phyloP scores from a whole-genome alignment of 1,140 invertebrate species.

The Chelonus insularis region DNA sequence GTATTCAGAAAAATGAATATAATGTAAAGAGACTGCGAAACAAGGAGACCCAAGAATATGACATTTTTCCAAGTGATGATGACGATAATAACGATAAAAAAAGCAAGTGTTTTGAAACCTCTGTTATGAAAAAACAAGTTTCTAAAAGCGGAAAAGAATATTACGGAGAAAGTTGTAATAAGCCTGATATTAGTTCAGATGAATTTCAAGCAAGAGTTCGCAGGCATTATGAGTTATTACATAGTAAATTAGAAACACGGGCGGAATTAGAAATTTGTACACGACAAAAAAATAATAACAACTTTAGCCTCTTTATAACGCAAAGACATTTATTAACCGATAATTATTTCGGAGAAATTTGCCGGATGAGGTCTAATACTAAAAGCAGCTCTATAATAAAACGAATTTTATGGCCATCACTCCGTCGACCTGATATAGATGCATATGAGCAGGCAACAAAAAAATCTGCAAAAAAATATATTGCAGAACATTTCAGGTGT shows the following conservation, averaged over 20 bases:
- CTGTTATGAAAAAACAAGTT: neutral
- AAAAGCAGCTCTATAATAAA: neutral
- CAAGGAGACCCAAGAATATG: too few relatives aligned
- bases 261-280: neutral
- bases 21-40: too few relatives aligned
- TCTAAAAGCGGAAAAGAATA: neutral
- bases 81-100: too few relatives aligned
- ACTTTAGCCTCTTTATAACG: neutral
- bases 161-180: neutral
- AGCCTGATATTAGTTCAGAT: neutral
- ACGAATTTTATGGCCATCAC: neutral
- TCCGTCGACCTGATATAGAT: neutral
- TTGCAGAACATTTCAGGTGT: neutral
- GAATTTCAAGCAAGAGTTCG: neutral
- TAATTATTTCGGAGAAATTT: neutral
- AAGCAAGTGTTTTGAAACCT: too few relatives aligned
- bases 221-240: neutral
- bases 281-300: neutral
- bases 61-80: too few relatives aligned
- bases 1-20: neutral
- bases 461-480: neutral
- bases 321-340: neutral
- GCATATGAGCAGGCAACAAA: neutral
- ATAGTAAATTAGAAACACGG: neutral
- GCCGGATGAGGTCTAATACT: neutral